Evolutionary conservation across 2,888 invertebrate species (phyloP).

Genomic region (Neoscelio sp.): DNA sequence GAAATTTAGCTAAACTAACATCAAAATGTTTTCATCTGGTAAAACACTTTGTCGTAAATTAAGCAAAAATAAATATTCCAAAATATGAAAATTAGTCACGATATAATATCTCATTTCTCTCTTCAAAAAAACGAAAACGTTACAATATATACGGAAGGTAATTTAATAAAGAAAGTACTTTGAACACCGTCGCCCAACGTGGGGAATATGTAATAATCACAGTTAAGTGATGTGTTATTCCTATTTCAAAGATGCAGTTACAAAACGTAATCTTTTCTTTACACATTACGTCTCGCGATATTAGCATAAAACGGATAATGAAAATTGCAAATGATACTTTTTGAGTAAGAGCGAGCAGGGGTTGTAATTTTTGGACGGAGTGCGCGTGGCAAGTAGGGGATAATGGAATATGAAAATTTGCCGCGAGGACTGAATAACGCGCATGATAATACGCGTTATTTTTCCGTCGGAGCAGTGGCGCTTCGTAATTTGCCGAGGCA

Average conservation of each 20-base stretch:
- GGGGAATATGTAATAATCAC: conserved; percentile 19
- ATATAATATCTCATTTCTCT: no score
- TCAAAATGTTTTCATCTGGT: no score
- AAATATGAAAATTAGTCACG: no score
- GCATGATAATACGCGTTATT: conserved; percentile 53
- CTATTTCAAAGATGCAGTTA: conserved; percentile 22
- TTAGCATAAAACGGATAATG: conserved; percentile 48
- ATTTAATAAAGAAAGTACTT: conserved; percentile 22
- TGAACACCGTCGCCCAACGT: not conserved
- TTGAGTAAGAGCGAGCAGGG: conserved; percentile 1
- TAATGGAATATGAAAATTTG: conserved; percentile 55
- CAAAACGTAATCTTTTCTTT: conserved; percentile 29
- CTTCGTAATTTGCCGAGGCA: conserved; percentile 54
- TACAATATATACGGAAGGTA: no score
- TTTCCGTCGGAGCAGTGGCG: conserved; percentile 30
- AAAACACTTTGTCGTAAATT: no score
- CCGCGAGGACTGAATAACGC: conserved; percentile 49
- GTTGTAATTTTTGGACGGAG: conserved; percentile 9
- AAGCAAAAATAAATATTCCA: no score
- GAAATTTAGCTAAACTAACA: no score
- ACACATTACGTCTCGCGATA: conserved; percentile 12
- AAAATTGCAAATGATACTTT: conserved; percentile 36
- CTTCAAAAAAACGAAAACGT: no score
- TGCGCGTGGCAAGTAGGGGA: not conserved
- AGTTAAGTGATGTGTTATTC: conserved; percentile 28